Base-by-base conservation (phyloP, 2,113 vertebrate species). In the Silurus asotus region DNA sequence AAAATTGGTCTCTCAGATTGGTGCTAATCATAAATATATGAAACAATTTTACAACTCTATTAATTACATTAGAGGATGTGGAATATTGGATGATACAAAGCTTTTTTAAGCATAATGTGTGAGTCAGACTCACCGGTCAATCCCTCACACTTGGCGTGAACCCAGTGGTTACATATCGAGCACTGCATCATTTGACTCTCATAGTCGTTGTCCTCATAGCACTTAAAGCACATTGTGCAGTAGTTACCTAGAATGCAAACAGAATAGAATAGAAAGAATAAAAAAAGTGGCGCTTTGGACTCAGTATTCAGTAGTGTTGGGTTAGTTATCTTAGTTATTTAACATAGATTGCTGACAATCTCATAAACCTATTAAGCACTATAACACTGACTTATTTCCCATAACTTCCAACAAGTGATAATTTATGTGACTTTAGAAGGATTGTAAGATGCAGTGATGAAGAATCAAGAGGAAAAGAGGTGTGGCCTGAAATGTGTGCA, bases 161-260 rank as follows among this genome's bases (percentile, higher is more conserved):
- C 97, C 97, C 97, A 97, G 90, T 97, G 97, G 90, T 96, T 96
- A 85, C 97, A 98, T 49, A 96, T 95, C 2, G 96, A 96, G 49
- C 97, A 98, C 88, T 97, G 96, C 95, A 98, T 97, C 97, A 98
- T 97, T 89, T 97, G 97, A 92, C 97, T 97, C 79, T 98, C 97
- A 0, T 97, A 97, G 92, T 97, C 96, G 15, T 96, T 97, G 91
- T 97, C 97, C 87, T 97, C 96, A 19, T 97, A 98, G 93, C 97
- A 98, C 90, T 96, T 97, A 84, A 95, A 97, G 90, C 97, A 98
- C 89, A 98, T 97, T 0, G 97, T 96, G 89, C 96, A 98, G 92
- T 96, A 97, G 93, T 97, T 97, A 86, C 97, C 97, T 97, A 62
- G 19, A 51, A 15, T 19, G 88, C 58, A 87, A 9, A 87, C 48